Evolutionary conservation across 2,113 vertebrate genomes (phyloP).

Genomic region (Austrofundulus limnaeus): DNA sequence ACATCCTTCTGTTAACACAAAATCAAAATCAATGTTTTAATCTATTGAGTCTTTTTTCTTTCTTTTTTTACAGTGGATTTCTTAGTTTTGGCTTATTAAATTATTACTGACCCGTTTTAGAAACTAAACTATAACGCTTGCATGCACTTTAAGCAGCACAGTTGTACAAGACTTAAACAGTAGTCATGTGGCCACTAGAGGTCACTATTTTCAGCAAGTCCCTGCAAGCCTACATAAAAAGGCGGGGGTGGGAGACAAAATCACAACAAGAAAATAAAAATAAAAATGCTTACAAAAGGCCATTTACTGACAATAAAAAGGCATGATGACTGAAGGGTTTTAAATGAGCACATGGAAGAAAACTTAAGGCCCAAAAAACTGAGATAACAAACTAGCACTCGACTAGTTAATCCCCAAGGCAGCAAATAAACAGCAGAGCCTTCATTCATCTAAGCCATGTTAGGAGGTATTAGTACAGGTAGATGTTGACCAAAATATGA

Average conservation of each 20-base stretch:
- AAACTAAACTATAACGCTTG: conserved; percentile 21
- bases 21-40: neutral
- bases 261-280: neutral
- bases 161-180: conserved; percentile 11
- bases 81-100: neutral
- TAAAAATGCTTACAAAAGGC: conserved; percentile 60
- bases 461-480: conserved; percentile 51
- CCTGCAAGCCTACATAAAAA: conserved; percentile 11
- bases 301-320: conserved; percentile 58
- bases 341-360: conserved; percentile 44
- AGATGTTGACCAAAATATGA: conserved; percentile 13
- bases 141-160: conserved; percentile 31
- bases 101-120: conserved; percentile 10
- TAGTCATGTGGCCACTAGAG: conserved; percentile 43
- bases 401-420: conserved; percentile 64
- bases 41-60: neutral
- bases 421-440: conserved; percentile 65
- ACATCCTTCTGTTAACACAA: neutral
- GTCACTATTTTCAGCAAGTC: conserved; percentile 28
- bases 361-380: conserved; percentile 66
- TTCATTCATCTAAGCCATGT: conserved; percentile 59
- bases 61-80: neutral
- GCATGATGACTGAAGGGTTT: conserved; percentile 52
- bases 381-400: conserved; percentile 59
- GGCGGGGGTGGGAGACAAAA: too few species aligned